These are phyloP conservation scores for Lepus oiostolus DNA, from an alignment of 2,797 vertebrate species.

Conservation along the genomic window DNA sequence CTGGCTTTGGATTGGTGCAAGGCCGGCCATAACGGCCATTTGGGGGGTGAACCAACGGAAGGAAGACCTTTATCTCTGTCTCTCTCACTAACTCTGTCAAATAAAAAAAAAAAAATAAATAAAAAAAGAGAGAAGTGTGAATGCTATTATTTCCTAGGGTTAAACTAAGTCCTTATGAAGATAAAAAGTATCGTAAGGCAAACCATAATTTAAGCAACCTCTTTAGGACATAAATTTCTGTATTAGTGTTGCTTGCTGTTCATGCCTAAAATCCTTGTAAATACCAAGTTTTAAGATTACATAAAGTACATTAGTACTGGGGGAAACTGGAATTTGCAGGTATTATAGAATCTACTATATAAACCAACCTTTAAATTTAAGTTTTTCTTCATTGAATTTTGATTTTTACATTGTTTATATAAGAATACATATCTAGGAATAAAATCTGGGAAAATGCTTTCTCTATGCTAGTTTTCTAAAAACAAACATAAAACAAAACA, in stretches of 20 bases:
- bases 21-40: no score
- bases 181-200: slow-evolving; percentile 28
- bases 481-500: not conserved
- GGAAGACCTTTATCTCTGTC: no score
- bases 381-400: not conserved
- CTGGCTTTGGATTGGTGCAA: no score
- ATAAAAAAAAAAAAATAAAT: no score
- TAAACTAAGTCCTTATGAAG: slow-evolving; percentile 48
- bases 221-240: slow-evolving; percentile 27
- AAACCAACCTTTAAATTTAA: not conserved
- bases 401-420: slow-evolving; percentile 37
- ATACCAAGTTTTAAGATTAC: not conserved
- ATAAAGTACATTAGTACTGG: not conserved
- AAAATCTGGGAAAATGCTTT: slow-evolving; percentile 16
- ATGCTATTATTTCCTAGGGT: slow-evolving; percentile 1
- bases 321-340: not conserved
- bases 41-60: no score
- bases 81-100: no score
- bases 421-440: slow-evolving; percentile 32
- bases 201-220: slow-evolving; percentile 40
- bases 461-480: not conserved
- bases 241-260: not conserved
- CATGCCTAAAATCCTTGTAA: not conserved
- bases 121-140: not conserved
- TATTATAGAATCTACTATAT: not conserved